A percentile compares a stretch with the other conserved stretches of the same genome.
Conservation (phyloP, 2,888 invertebrate genomes). For the Drosophila fulvimacula region DNA sequence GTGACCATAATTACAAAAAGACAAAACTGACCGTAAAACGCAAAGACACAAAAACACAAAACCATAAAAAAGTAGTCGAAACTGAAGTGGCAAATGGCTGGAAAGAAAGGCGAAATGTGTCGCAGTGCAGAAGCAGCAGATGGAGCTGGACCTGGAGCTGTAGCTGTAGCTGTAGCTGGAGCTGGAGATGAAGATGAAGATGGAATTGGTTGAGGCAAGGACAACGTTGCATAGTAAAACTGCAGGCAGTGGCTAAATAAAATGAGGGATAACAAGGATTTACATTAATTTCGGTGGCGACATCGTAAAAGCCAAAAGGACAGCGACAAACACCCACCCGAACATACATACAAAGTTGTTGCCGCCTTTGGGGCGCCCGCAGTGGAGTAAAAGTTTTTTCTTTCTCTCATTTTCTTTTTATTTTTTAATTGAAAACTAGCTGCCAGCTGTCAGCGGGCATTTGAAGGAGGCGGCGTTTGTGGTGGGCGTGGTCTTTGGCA, state of each 20-base stretch:
- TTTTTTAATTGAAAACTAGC: constrained; percentile 64
- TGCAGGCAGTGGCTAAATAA: constrained; percentile 58
- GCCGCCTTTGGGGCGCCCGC: constrained; percentile 18
- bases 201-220: background rate
- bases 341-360: constrained; percentile 39
- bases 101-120: constrained; percentile 43
- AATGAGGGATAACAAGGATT: constrained; percentile 73
- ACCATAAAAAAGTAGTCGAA: constrained; percentile 54
- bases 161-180: background rate
- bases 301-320: constrained; percentile 48
- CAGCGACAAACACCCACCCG: constrained; percentile 16
- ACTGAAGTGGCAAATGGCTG: constrained; percentile 40
- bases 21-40: constrained; percentile 59
- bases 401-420: constrained; percentile 13
- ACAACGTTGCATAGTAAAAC: constrained; percentile 47
- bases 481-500: constrained; percentile 26
- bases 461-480: background rate
- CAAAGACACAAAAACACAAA: constrained; percentile 20
- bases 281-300: constrained; percentile 66
- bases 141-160: background rate
- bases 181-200: background rate
- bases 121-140: constrained; percentile 51
- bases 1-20: constrained; percentile 71
- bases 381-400: constrained; percentile 38
- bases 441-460: constrained; percentile 43